Conservation (phyloP, 2,113 vertebrate species). For the Nycticebus coucang region DNA sequence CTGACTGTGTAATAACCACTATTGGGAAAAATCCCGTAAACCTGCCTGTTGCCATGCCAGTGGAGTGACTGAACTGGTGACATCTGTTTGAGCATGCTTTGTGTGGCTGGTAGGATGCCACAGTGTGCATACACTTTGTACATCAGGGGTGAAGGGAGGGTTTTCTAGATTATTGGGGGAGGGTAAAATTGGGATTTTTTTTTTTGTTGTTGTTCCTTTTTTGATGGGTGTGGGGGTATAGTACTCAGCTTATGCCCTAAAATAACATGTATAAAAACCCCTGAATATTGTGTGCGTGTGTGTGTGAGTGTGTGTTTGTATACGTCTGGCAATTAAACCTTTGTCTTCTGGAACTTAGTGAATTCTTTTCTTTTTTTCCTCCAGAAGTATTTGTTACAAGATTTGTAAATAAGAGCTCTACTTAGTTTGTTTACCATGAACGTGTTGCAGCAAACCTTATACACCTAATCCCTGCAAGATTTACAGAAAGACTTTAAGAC, state of each 20-base stretch:
- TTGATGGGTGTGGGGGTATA: conserved; percentile 76
- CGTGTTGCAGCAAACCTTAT: conserved; percentile 82
- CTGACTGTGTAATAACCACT: conserved; percentile 82
- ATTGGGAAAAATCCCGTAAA: conserved; percentile 52
- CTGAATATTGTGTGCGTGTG: conserved; percentile 81
- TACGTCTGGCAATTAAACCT: conserved; percentile 79
- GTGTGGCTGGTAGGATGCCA: conserved; percentile 79
- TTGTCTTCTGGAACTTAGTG: conserved; percentile 81
- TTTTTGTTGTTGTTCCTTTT: conserved; percentile 70
- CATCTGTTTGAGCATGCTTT: conserved; percentile 81
- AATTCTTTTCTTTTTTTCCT: conserved; percentile 71
- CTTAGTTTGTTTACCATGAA: conserved; percentile 82
- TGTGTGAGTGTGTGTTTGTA: conserved; percentile 75
- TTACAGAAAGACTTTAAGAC: conserved; percentile 51
- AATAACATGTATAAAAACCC: conserved; percentile 82
- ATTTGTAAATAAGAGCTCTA: conserved; percentile 89
- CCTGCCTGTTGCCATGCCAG: conserved; percentile 79
- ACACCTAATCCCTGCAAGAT: conserved; percentile 69
- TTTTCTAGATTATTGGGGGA: conserved; percentile 83
- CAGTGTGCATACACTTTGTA: conserved; percentile 85
- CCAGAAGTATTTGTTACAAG: conserved; percentile 85
- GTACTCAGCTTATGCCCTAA: conserved; percentile 84
- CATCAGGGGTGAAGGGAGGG: conserved; percentile 83
- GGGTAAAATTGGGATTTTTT: conserved; percentile 58
- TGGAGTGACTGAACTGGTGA: conserved; percentile 71